Conservation (phyloP, 2,113 vertebrate genomes). For the Circaetus gallicus region DNA sequence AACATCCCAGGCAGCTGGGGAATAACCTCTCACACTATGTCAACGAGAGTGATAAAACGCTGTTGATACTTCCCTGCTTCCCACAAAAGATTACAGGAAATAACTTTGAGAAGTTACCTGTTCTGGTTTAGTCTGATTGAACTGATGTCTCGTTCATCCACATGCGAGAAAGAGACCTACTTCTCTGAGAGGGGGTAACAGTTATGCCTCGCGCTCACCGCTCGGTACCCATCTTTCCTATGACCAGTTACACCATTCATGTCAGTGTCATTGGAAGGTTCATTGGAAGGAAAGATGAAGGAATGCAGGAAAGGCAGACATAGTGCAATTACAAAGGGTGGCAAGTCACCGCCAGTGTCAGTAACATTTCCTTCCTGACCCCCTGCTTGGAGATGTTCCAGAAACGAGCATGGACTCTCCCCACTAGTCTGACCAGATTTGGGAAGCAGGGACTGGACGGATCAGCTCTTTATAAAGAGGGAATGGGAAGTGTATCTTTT, state of each 20-base stretch:
- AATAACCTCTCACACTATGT: background rate
- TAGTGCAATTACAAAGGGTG: background rate
- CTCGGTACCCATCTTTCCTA: background rate
- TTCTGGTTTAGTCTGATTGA: background rate
- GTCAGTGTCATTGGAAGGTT: background rate
- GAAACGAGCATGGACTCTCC: accelerated
- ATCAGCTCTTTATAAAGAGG: background rate
- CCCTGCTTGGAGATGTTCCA: background rate
- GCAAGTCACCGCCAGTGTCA: background rate
- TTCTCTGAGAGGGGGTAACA: background rate
- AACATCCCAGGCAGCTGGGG: background rate
- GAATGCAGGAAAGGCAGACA: background rate
- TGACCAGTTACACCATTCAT: background rate
- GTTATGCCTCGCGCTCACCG: accelerated
- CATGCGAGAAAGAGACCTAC: background rate
- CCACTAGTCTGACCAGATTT: background rate
- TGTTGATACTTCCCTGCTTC: background rate
- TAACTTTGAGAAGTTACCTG: background rate
- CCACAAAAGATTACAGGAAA: background rate
- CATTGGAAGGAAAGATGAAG: background rate
- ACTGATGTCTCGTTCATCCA: background rate
- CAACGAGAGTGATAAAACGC: background rate
- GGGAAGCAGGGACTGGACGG: background rate
- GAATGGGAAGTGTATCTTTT: background rate
- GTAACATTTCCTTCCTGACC: accelerated